Conservation (phyloP, 2,797 vertebrate genomes). For the Periparus ater region DNA sequence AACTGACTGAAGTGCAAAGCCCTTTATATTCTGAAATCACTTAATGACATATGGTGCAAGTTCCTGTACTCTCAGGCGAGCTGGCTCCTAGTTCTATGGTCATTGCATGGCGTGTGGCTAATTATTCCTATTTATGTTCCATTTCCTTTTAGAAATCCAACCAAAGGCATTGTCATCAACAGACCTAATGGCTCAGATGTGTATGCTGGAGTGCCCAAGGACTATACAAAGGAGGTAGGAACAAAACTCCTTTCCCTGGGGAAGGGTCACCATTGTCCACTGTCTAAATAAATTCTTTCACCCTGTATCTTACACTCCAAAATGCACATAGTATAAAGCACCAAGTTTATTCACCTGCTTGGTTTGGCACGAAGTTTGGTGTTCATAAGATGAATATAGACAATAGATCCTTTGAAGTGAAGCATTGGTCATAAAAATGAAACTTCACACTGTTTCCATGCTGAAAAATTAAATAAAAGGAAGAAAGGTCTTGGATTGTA, state of each 20-base stretch:
- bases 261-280: not conserved
- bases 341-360: not conserved
- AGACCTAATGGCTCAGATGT: slow-evolving; percentile 92
- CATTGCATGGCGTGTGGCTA: not conserved
- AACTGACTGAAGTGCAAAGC: not conserved
- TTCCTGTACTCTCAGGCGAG: not conserved
- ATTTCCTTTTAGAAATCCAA: slow-evolving; percentile 87
- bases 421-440: not conserved
- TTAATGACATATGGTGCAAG: not conserved
- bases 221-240: slow-evolving; percentile 88
- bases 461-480: not conserved
- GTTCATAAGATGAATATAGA: not conserved
- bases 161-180: slow-evolving; percentile 90
- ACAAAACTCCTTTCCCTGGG: not conserved
- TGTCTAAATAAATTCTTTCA: not conserved
- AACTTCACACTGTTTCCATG: not conserved
- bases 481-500: not conserved
- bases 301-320: not conserved
- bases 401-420: not conserved
- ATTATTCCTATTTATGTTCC: not conserved
- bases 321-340: not conserved
- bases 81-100: not conserved
- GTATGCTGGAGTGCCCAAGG: slow-evolving; percentile 89
- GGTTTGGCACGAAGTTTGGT: not conserved
- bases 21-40: not conserved